A percentile compares a stretch with the other conserved stretches of the same genome.
These are phyloP conservation scores for Meghimatium bilineatum DNA, from an alignment of 2,888 invertebrate genomes.

Conservation along the genomic window DNA sequence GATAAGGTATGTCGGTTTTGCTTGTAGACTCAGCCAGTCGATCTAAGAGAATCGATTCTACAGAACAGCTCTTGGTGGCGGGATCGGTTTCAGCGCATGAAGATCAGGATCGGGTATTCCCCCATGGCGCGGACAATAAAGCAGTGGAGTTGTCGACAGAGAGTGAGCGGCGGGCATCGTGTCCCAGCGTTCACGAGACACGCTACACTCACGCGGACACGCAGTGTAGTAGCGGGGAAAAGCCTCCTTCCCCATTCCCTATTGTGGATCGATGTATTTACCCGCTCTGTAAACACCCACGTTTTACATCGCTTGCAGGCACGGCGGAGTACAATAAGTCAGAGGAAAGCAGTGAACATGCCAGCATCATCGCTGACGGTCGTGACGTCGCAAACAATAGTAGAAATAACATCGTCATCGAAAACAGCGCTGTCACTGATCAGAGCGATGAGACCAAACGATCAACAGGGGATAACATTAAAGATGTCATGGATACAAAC, in stretches of 20 bases:
- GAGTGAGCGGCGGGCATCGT: constrained; percentile 29
- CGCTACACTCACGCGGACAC: constrained; percentile 15
- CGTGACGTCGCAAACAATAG: constrained; percentile 22
- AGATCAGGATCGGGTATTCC: constrained; percentile 32
- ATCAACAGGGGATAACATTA: not conserved
- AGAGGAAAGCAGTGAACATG: constrained; percentile 37
- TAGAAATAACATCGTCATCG: constrained; percentile 25
- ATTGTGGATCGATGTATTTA: constrained; percentile 26
- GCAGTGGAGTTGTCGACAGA: constrained; percentile 35
- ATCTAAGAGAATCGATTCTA: constrained; percentile 72
- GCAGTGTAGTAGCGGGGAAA: constrained; percentile 25
- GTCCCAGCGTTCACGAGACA: constrained; percentile 23
- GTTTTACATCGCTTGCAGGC: constrained; percentile 35
- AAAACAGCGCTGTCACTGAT: not conserved
- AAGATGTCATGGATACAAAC: constrained; percentile 47
- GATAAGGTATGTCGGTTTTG: constrained; percentile 65
- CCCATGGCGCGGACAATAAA: constrained; percentile 39
- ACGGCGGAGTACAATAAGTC: constrained; percentile 37
- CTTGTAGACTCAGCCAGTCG: constrained; percentile 71
- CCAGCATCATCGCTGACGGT: constrained; percentile 30
- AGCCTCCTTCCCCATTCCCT: not conserved
- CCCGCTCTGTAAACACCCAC: constrained; percentile 17
- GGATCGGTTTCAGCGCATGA: constrained; percentile 27
- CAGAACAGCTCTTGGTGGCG: constrained; percentile 61
- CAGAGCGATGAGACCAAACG: not conserved